Percentiles rank a stretch among this genome's conserved stretches.
Conservation (phyloP, 2,113 vertebrate genomes). For the Hyla sarda region DNA sequence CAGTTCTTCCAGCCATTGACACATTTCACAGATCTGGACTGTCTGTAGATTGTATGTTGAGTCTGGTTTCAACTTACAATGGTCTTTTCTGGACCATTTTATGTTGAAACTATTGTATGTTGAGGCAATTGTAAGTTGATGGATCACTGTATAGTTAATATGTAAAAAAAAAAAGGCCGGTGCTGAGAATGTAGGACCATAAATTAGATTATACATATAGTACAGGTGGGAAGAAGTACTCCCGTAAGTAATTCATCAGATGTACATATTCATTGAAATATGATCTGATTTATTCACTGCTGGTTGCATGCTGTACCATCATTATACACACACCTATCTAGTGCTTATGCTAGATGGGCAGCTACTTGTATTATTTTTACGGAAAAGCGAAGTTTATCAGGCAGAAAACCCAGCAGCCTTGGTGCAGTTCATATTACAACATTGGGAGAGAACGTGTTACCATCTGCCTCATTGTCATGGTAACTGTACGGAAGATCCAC, state of each 20-base stretch:
- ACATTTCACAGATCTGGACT: no score
- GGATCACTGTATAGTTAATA: no score
- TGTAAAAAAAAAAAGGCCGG: no score
- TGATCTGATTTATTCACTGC: not conserved
- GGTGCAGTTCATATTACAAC: conserved; percentile 19
- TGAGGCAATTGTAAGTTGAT: no score
- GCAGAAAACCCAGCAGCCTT: conserved; percentile 18
- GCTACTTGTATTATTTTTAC: not conserved
- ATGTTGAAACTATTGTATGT: no score
- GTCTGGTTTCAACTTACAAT: no score
- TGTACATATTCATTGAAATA: not conserved
- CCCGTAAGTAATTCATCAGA: conserved; percentile 1
- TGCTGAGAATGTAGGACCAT: not conserved
- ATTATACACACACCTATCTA: no score
- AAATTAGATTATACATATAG: not conserved
- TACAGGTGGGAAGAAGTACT: no score
- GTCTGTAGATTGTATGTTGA: no score
- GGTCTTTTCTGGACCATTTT: no score
- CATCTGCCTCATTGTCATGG: conserved; percentile 45
- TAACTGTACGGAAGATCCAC: conserved; percentile 1
- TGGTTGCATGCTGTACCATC: not conserved
- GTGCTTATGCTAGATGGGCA: not conserved
- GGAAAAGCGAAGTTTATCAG: conserved; percentile 35
- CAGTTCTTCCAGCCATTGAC: no score
- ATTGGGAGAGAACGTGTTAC: conserved; percentile 22